These are phyloP conservation scores for Neodon shergylaensis DNA, from an alignment of 2,113 vertebrate genomes.

Conservation along the genomic window DNA sequence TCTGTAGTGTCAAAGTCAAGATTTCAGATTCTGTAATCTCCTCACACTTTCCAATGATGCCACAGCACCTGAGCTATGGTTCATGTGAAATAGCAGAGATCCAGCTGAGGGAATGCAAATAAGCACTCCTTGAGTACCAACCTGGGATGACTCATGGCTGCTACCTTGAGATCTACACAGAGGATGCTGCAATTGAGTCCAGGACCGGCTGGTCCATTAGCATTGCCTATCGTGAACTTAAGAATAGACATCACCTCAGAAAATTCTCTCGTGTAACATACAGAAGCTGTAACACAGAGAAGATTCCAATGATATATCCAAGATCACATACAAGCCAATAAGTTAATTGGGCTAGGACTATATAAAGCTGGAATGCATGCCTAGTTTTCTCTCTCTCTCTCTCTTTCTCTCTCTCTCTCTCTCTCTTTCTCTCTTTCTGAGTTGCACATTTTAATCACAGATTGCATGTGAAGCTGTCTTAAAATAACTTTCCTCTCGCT, in stretches of 20 bases:
- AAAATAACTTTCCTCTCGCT: constrained; percentile 51
- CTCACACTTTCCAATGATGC: not conserved
- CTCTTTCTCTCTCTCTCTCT: too few species aligned
- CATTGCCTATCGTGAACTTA: not conserved
- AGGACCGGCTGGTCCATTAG: not conserved
- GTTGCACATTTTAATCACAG: constrained; percentile 44
- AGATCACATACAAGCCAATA: not conserved
- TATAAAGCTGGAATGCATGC: not conserved
- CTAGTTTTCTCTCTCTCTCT: not conserved
- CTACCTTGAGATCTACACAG: not conserved
- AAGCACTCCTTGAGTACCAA: not conserved
- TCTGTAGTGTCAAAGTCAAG: not conserved
- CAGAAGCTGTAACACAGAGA: constrained; percentile 4
- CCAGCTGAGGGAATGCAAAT: not conserved
- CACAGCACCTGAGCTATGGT: not conserved
- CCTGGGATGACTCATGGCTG: not conserved
- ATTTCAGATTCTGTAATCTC: not conserved
- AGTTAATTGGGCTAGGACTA: not conserved
- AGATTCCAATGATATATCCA: not conserved
- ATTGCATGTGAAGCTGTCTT: constrained; percentile 45
- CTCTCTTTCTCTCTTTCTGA: not conserved
- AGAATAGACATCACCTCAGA: not conserved
- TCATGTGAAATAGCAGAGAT: not conserved
- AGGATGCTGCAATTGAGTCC: not conserved
- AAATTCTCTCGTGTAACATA: not conserved